These are phyloP conservation scores for Hybognathus amarus DNA, from an alignment of 2,797 vertebrate species.

Conservation along the genomic window DNA sequence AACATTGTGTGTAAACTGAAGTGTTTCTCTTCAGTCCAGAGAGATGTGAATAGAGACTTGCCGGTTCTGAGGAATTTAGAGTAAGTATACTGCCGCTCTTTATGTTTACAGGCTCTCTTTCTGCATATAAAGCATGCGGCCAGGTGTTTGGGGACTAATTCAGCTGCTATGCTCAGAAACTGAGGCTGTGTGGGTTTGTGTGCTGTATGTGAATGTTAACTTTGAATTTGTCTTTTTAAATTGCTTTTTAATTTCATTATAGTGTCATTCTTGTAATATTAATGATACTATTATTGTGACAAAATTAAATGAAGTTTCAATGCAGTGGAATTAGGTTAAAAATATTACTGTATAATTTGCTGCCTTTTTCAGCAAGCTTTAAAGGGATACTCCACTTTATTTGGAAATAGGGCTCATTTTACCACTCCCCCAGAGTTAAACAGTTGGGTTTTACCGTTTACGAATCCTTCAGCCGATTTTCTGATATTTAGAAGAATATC, in stretches of 20 bases:
- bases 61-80: constrained; percentile 88
- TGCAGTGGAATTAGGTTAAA: background rate
- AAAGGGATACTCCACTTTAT: too few species aligned
- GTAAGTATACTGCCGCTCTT: constrained; percentile 83
- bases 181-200: constrained; percentile 33
- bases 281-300: background rate
- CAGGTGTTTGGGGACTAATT: constrained; percentile 34
- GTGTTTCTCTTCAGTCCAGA: constrained; percentile 83
- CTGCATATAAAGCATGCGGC: constrained; percentile 19
- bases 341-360: background rate
- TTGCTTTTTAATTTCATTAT: background rate
- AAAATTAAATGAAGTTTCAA: background rate
- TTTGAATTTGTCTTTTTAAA: background rate
- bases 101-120: background rate
- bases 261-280: background rate
- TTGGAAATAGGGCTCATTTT: too few species aligned
- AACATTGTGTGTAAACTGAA: constrained; percentile 47
- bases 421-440: too few species aligned
- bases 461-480: too few species aligned
- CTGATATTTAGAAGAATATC: too few species aligned
- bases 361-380: background rate
- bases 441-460: too few species aligned
- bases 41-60: constrained; percentile 80
- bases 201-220: constrained; percentile 27
- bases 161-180: constrained; percentile 27